phyloP scores from a whole-genome alignment of 2,113 vertebrate species.

The Galbula dea region DNA sequence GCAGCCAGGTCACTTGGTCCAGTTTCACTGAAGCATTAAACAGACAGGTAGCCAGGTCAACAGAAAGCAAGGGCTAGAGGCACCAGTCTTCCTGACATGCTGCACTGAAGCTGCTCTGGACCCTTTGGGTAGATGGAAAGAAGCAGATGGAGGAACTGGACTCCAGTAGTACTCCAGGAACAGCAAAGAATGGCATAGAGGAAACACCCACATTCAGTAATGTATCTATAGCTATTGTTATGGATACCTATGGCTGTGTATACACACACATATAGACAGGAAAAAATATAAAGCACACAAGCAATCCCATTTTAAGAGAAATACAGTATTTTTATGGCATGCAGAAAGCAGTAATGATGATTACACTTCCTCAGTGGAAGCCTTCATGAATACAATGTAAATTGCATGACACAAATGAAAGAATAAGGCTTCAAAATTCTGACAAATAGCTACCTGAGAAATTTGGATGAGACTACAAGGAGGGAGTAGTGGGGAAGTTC shows the following conservation, averaged over 20 bases:
- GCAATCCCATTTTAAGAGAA: conserved; percentile 43
- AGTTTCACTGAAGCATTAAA: not conserved
- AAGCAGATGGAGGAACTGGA: not conserved
- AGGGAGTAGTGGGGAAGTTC: not conserved
- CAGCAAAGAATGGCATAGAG: not conserved
- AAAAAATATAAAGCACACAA: not conserved
- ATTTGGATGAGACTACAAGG: not conserved
- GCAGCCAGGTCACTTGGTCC: not conserved
- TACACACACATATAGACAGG: not conserved
- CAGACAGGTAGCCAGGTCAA: not conserved
- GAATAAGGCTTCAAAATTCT: conserved; percentile 1
- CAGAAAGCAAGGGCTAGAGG: not conserved
- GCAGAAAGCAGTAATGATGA: conserved; percentile 30
- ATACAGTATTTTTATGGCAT: conserved; percentile 16
- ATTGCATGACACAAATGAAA: not conserved
- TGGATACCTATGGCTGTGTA: not conserved
- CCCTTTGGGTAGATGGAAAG: not conserved
- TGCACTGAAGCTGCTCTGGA: not conserved
- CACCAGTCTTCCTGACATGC: accelerated
- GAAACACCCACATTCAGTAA: not conserved
- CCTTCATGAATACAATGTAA: conserved; percentile 29
- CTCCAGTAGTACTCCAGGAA: not conserved
- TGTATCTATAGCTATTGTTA: not conserved
- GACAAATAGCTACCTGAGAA: not conserved
- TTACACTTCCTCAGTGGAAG: conserved; percentile 28